Evolutionary conservation across 2,888 invertebrate genomes (phyloP), one percentile per base, ranked within the genome.

Genomic region (Hirtodrosophila alboralis): DNA sequence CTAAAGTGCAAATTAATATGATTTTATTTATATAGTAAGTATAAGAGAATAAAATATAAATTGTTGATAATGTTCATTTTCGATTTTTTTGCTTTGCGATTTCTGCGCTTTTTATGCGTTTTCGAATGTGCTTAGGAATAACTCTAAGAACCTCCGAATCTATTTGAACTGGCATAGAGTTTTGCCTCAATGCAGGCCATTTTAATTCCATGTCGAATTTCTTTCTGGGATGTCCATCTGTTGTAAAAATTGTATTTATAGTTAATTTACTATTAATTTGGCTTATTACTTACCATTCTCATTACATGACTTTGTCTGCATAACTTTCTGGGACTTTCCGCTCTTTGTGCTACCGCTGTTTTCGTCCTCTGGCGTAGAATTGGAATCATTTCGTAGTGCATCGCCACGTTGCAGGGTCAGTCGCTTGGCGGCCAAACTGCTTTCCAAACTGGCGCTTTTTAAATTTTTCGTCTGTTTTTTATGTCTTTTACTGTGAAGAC

Each of bases 121-220:
- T 90, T 36, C 87, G 75, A 76, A 88, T 80, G 28, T 90, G 89
- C 43, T 90, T 90, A 5, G 90, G 90, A 3, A 90, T 70, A 30
- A 90, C 81, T 36, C 90, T 80, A 33, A 90, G 87, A 12, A 90
- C 73, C 63, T 90, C 89, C 26, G 87, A 88, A 48, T 90, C 90
- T 26, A 90, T 90, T 86, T 90, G 90, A 0, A 90, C 90, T 1
- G 90, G 90, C 90, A 90, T 90, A 8, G 90, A 90, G 30, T 89
- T 87, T 59, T 90, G 90, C 37, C 90, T 77, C 44, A 81, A 59
- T 10, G 83, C 74, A 4, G 86, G 63, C 88, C 89, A 88, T 40
- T 75, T 86, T 4, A 84, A 38, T 23, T 72, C 75, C 18, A 44
- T 53, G 14, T 37, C 45, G 1, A 12, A 21, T 13, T 16, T 72